Evolutionary conservation across 37 sponge, comb jelly and placozoan genomes (phyloP), one percentile per base, ranked within the genome.

Genomic region (Halichondria panicea): DNA sequence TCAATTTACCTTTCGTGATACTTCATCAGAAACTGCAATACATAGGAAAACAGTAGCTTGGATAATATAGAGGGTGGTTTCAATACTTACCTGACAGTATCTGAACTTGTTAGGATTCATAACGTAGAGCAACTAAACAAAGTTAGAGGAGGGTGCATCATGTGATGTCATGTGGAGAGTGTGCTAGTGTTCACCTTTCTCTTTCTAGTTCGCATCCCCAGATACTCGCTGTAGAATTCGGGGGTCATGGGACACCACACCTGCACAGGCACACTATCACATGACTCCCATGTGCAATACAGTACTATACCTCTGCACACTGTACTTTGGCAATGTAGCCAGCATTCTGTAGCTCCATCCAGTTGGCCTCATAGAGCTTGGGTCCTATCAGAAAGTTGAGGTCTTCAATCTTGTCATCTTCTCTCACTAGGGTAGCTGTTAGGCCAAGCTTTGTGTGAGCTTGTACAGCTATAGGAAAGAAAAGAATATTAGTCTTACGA

Each of bases 101-200:
- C 96, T 85, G 81, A 93, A 90, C 79, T 98, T 98, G 80, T 86
- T 95, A 12, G 99, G 99, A 52, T 98, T 98, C 99, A 98, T 98
- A 42, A 95, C 96, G 84, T 92, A 98, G 44, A 98, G 78, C 70
- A 98, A 68, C 93, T 94, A 70, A 4, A 71, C 35, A 33, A 27
- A 37, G 54, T 22, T 42, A 48, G 13, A 48, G 52, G 11, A 60
- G 25, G 12, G 9, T 24, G 22, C 22, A 60, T 27, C 18, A 24
- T 60, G 18, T 60, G 62, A 60, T 22, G 62, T 24, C 25, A 60
- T 60, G 25, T 60, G n/a, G 22, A 60, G n/a, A 24, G 25, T 33
- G n/a, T 25, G 42, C 28, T 63, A 15, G 11, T 43, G 35, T 1
- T 43, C 36, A 94, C 95, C 79, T 95, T 98, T 34, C 87, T 82